These are phyloP conservation scores for Muscicapa striata DNA, from an alignment of 2,797 vertebrate genomes.

Conservation along the genomic window DNA sequence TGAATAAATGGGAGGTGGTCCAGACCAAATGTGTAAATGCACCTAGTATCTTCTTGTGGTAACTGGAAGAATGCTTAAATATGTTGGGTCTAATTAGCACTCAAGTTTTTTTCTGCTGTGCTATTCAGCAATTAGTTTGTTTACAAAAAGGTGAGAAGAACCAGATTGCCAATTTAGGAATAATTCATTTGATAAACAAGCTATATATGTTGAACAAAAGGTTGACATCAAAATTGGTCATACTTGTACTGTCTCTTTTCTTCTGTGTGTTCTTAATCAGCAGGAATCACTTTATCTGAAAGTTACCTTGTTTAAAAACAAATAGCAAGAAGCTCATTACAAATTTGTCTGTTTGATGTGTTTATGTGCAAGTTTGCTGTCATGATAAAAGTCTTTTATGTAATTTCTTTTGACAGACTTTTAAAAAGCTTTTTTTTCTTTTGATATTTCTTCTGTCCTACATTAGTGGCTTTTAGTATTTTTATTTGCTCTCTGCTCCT, in stretches of 20 bases:
- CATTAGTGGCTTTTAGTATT: constrained; percentile 1
- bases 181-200: neutral
- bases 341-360: neutral
- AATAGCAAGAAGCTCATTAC: constrained; percentile 16
- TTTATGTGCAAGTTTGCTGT: neutral
- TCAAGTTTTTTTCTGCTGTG: neutral
- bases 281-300: neutral
- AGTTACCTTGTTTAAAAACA: neutral
- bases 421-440: neutral
- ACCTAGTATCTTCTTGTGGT: neutral
- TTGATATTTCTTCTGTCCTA: neutral
- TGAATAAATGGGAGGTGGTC: neutral
- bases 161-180: neutral
- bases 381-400: neutral
- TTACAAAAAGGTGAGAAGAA: neutral
- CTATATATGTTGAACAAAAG: neutral
- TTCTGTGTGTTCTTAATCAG: neutral
- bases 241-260: neutral
- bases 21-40: neutral
- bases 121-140: neutral
- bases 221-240: neutral
- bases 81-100: neutral
- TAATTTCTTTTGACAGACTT: neutral
- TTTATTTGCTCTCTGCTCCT: neutral
- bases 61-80: neutral